phyloP scores from a whole-genome alignment of 2,797 vertebrate genomes.

The Poeciliopsis paucimaculata region DNA sequence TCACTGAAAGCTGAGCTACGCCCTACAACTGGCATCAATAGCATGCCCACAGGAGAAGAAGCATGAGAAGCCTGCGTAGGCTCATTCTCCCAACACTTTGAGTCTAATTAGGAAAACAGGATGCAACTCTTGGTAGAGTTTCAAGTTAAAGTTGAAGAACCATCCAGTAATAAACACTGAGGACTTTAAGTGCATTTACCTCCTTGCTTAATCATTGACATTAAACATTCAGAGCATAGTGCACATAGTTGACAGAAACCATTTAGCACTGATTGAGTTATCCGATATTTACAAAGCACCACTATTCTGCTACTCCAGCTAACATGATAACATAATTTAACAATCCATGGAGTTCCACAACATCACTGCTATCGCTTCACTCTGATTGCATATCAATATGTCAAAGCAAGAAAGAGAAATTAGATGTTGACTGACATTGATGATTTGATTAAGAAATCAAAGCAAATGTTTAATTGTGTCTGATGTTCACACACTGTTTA shows the following conservation, averaged over 20 bases:
- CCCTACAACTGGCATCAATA: background rate
- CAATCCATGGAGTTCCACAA: conserved; percentile 12
- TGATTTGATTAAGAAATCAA: background rate
- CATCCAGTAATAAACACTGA: conserved; percentile 2
- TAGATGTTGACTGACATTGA: background rate
- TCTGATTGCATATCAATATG: background rate
- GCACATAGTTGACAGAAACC: background rate
- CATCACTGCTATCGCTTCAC: background rate
- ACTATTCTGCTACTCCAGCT: conserved; percentile 25
- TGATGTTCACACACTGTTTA: background rate
- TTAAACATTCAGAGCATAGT: conserved; percentile 8
- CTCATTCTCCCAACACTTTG: background rate
- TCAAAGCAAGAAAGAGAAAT: background rate
- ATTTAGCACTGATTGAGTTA: conserved; percentile 19
- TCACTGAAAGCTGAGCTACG: conserved; percentile 14
- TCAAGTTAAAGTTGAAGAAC: conserved; percentile 21
- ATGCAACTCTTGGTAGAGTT: conserved; percentile 7
- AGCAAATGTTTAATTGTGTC: background rate
- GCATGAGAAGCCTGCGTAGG: background rate
- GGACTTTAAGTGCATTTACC: conserved; percentile 12
- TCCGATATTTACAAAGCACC: conserved; percentile 27
- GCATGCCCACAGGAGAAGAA: conserved; percentile 7
- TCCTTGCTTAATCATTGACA: conserved; percentile 19
- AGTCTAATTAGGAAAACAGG: conserved; percentile 18
- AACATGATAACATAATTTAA: conserved; percentile 20